phyloP scores from a whole-genome alignment of 2,797 vertebrate species.

The Sebastes glaucus region DNA sequence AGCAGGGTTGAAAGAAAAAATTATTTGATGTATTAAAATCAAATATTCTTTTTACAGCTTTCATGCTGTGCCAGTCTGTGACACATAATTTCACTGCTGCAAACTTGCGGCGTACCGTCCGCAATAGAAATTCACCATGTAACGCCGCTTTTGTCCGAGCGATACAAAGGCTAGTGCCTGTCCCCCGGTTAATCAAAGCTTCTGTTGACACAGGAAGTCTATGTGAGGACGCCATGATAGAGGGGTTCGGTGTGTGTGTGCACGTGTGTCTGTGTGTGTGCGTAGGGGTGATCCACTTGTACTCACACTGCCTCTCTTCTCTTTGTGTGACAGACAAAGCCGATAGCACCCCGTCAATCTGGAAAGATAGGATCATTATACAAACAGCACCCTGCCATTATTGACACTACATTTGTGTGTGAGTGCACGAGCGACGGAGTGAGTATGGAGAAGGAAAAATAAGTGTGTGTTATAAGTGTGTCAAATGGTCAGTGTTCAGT shows the following conservation, averaged over 20 bases:
- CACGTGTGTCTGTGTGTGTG: slow-evolving; percentile 4
- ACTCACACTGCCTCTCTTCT: slow-evolving; percentile 48
- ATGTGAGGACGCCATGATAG: slow-evolving; percentile 48
- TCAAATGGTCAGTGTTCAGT: neutral
- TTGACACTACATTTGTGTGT: slow-evolving; percentile 53
- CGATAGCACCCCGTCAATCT: slow-evolving; percentile 57
- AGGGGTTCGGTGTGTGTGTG: slow-evolving; percentile 14
- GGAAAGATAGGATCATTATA: slow-evolving; percentile 68
- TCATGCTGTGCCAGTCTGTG: neutral
- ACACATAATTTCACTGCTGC: slow-evolving; percentile 23
- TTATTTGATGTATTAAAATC: slow-evolving; percentile 32
- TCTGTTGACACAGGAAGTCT: slow-evolving; percentile 75
- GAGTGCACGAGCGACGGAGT: slow-evolving; percentile 28
- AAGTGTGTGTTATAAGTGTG: slow-evolving; percentile 6
- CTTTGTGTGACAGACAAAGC: slow-evolving; percentile 71
- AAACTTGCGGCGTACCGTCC: neutral
- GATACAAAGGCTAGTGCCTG: slow-evolving; percentile 38
- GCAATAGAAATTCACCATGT: slow-evolving; percentile 17
- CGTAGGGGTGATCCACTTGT: slow-evolving; percentile 38
- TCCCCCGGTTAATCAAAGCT: slow-evolving; percentile 62
- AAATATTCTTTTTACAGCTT: slow-evolving; percentile 30
- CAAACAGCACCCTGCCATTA: slow-evolving; percentile 64
- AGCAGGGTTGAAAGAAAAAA: slow-evolving; percentile 27
- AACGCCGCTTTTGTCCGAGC: slow-evolving; percentile 28
- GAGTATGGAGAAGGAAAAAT: slow-evolving; percentile 7